phyloP scores from a whole-genome alignment of 2,888 invertebrate genomes.

The Drosophila neonasuta region DNA sequence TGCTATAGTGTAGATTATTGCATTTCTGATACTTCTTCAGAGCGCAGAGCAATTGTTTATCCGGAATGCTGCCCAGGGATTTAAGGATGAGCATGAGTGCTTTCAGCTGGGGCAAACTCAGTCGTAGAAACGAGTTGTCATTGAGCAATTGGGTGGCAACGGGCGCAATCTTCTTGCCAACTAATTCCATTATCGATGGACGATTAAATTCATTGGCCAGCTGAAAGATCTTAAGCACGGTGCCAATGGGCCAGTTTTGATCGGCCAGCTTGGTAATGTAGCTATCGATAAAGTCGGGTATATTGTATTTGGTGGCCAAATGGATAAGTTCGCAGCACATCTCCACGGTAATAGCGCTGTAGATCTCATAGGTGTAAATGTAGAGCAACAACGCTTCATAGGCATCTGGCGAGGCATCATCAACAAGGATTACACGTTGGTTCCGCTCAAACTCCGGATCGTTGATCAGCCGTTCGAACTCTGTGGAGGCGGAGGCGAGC shows the following conservation, averaged over 20 bases:
- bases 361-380: constrained; percentile 63
- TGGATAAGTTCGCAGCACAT: constrained; percentile 51
- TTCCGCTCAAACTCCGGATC: constrained; percentile 34
- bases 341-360: constrained; percentile 42
- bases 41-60: constrained; percentile 31
- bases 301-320: constrained; percentile 54
- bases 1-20: constrained; percentile 47
- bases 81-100: constrained; percentile 51
- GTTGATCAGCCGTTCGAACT: constrained; percentile 50
- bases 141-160: constrained; percentile 42
- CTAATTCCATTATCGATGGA: constrained; percentile 38
- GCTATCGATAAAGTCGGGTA: constrained; percentile 54
- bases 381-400: constrained; percentile 61
- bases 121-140: constrained; percentile 41
- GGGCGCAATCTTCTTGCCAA: constrained; percentile 52
- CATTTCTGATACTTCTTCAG: constrained; percentile 51
- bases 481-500: constrained; percentile 59
- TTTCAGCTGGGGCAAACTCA: constrained; percentile 47
- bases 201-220: constrained; percentile 52
- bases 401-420: constrained; percentile 57
- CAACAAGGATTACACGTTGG: constrained; percentile 31
- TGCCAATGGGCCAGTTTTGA: constrained; percentile 49
- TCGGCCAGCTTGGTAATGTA: constrained; percentile 48
- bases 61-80: constrained; percentile 13
- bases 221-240: constrained; percentile 56